Percentiles rank a stretch among this genome's conserved stretches.
These are phyloP conservation scores for Eufriesea mexicana DNA, from an alignment of 1,140 invertebrate species.

Conservation along the genomic window DNA sequence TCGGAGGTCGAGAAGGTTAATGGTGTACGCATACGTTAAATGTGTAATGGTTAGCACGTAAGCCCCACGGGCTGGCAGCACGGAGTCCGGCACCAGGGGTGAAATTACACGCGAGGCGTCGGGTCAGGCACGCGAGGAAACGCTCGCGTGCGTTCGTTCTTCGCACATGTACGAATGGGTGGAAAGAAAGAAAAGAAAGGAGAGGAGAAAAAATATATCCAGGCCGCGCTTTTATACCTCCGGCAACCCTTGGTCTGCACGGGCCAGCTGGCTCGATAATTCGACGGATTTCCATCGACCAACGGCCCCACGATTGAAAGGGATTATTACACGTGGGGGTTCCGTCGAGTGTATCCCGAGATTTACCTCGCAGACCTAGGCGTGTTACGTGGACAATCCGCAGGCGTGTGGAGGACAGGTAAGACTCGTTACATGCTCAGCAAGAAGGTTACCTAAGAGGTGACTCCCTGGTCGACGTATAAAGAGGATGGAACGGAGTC, in stretches of 20 bases:
- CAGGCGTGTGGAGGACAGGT: conserved; percentile 48
- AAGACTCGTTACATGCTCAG: conserved; percentile 42
- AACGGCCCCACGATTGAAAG: background rate
- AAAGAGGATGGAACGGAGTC: conserved; percentile 22
- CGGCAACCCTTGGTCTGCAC: no score
- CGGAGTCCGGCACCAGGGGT: conserved; percentile 40
- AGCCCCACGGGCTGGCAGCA: conserved; percentile 31
- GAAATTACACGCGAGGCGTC: conserved; percentile 66
- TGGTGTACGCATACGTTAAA: conserved; percentile 71
- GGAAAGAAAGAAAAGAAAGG: background rate
- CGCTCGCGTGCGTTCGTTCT: conserved; percentile 51
- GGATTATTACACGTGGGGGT: background rate
- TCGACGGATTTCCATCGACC: background rate
- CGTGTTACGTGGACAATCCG: conserved; percentile 37
- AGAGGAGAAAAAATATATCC: background rate
- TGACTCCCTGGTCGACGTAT: background rate
- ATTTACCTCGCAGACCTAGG: background rate
- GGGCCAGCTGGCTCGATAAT: background rate
- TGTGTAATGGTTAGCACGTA: conserved; percentile 65
- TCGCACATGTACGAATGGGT: conserved; percentile 31
- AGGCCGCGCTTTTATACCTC: background rate
- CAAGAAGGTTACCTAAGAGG: conserved; percentile 50
- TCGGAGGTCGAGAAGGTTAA: conserved; percentile 66
- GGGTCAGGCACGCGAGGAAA: conserved; percentile 51
- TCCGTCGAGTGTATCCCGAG: background rate